phyloP scores from a whole-genome alignment of 2,797 vertebrate species.

The Sebastes matsubarae region DNA sequence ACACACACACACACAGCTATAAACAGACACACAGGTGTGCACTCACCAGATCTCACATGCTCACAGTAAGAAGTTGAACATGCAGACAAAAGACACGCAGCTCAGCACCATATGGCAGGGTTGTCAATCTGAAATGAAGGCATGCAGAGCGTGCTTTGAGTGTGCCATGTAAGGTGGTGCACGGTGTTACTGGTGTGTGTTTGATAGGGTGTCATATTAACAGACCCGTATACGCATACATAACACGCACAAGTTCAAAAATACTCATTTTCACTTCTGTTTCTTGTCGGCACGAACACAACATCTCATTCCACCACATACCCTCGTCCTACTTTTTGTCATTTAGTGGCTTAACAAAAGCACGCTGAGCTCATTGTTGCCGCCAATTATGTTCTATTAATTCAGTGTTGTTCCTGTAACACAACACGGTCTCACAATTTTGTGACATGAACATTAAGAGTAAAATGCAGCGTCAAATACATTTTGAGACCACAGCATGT shows the following conservation, averaged over 20 bases:
- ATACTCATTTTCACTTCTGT: background rate
- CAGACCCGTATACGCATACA: background rate
- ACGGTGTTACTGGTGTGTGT: slow-evolving; percentile 19
- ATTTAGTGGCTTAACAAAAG: slow-evolving; percentile 52
- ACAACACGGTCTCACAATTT: slow-evolving; percentile 17
- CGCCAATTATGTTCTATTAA: slow-evolving; percentile 52
- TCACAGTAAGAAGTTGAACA: slow-evolving; percentile 40
- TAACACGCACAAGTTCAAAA: background rate
- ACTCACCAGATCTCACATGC: slow-evolving; percentile 20
- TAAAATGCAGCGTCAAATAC: slow-evolving; percentile 15
- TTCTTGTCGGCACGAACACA: slow-evolving; percentile 10
- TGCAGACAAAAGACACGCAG: slow-evolving; percentile 49
- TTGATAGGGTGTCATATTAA: slow-evolving; percentile 37
- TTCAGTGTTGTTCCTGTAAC: slow-evolving; percentile 36
- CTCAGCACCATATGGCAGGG: slow-evolving; percentile 64
- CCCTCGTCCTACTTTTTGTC: slow-evolving; percentile 30
- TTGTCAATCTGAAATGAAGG: slow-evolving; percentile 59
- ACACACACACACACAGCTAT: background rate
- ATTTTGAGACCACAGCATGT: slow-evolving; percentile 20
- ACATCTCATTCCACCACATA: slow-evolving; percentile 20
- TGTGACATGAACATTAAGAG: slow-evolving; percentile 10
- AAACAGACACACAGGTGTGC: slow-evolving; percentile 31
- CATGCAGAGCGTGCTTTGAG: slow-evolving; percentile 38
- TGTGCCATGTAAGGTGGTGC: slow-evolving; percentile 35
- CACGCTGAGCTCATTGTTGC: slow-evolving; percentile 50